These are phyloP conservation scores for Acanthis flammea DNA, from an alignment of 2,797 vertebrate species.

Conservation along the genomic window DNA sequence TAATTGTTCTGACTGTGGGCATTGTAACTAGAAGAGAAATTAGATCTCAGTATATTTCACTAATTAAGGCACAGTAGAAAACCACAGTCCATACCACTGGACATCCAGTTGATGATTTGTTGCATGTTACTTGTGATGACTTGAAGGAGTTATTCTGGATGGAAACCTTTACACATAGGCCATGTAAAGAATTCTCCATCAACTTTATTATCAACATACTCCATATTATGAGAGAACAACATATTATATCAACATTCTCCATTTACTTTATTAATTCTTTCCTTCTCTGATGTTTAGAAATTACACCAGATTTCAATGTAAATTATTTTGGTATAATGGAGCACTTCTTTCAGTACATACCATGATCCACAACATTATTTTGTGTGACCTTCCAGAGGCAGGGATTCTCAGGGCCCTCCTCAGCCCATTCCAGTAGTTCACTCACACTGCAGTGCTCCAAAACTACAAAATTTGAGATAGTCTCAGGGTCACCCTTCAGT, in stretches of 20 bases:
- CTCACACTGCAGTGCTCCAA: not conserved
- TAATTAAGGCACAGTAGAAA: not conserved
- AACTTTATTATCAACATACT: no score
- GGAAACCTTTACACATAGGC: not conserved
- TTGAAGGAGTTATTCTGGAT: not conserved
- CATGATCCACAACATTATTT: not conserved
- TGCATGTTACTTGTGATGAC: not conserved
- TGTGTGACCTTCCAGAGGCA: not conserved
- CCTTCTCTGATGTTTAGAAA: not conserved
- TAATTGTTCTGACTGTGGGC: not conserved
- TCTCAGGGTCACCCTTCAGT: not conserved
- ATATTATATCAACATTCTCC: no score
- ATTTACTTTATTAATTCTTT: not conserved
- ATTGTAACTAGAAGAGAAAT: not conserved
- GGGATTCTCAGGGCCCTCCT: not conserved
- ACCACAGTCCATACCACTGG: not conserved
- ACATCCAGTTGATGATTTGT: not conserved
- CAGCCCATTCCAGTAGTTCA: not conserved
- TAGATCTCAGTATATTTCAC: not conserved
- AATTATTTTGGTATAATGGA: not conserved
- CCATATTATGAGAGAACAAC: no score
- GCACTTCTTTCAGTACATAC: not conserved
- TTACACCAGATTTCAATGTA: not conserved
- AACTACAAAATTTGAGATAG: rapidly evolving
- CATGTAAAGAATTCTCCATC: not conserved